phyloP scores from a whole-genome alignment of 2,888 invertebrate genomes.

The Ceriagrion tenellum region DNA sequence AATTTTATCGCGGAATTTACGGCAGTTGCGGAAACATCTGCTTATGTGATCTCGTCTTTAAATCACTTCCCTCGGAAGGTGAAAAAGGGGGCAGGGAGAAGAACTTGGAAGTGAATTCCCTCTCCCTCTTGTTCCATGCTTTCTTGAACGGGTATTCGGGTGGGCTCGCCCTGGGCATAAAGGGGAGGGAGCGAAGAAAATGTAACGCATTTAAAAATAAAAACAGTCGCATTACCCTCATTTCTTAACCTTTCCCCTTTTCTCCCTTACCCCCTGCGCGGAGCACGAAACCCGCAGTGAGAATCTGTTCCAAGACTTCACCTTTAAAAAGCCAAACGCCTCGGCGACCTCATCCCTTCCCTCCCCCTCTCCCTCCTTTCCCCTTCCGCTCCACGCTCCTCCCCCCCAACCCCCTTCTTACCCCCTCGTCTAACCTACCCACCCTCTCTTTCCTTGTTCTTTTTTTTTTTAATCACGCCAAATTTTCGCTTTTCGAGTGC shows the following conservation, averaged over 20 bases:
- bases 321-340: not conserved
- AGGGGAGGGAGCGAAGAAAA: not conserved
- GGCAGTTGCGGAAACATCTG: not conserved
- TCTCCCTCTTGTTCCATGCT: not conserved
- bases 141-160: not conserved
- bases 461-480: not conserved
- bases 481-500: not conserved
- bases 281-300: not conserved
- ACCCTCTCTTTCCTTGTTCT: not conserved
- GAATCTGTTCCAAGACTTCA: not conserved
- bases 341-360: not conserved
- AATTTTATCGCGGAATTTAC: slow-evolving; percentile 30
- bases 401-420: not conserved
- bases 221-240: not conserved
- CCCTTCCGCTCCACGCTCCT: no score
- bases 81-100: not conserved
- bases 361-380: not conserved
- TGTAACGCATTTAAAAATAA: not conserved
- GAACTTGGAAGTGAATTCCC: not conserved
- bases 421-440: not conserved
- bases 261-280: not conserved
- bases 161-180: not conserved
- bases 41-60: slow-evolving; percentile 39
- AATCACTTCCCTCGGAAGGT: not conserved
- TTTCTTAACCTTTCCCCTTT: not conserved